These are phyloP conservation scores for Miniopterus natalensis DNA, from an alignment of 2,113 vertebrate species.

Conservation along the genomic window DNA sequence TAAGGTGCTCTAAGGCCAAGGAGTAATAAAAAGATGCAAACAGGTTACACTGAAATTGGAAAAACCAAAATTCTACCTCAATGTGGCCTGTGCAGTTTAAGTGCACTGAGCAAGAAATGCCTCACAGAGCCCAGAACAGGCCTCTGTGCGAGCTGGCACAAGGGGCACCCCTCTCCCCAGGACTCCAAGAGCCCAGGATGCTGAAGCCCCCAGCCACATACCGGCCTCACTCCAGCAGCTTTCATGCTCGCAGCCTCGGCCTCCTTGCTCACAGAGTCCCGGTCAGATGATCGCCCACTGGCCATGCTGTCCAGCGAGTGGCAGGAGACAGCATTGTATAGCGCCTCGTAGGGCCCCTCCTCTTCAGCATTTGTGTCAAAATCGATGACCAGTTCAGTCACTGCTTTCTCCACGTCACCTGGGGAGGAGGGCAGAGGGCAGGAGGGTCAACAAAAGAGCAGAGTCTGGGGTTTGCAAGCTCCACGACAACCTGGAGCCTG, in stretches of 20 bases:
- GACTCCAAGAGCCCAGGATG: background rate
- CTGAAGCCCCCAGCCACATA: conserved; percentile 71
- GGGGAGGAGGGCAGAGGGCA: background rate
- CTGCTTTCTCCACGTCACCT: conserved; percentile 92
- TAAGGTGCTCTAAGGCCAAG: background rate
- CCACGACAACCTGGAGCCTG: background rate
- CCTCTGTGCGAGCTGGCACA: background rate
- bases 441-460: background rate
- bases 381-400: conserved; percentile 91
- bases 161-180: background rate
- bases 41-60: background rate
- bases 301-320: conserved; percentile 96
- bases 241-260: conserved; percentile 85
- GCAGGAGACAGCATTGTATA: conserved; percentile 96
- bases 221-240: conserved; percentile 86
- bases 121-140: background rate
- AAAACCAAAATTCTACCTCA: background rate
- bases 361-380: conserved; percentile 90
- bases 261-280: conserved; percentile 92
- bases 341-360: conserved; percentile 95
- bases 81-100: background rate
- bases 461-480: background rate
- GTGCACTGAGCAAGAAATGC: background rate
- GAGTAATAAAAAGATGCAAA: background rate
- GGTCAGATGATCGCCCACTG: conserved; percentile 95